Percentiles rank a stretch among this genome's conserved stretches.
Conservation (phyloP, 64 coral and sea anemone species). For the Porites lutea region DNA sequence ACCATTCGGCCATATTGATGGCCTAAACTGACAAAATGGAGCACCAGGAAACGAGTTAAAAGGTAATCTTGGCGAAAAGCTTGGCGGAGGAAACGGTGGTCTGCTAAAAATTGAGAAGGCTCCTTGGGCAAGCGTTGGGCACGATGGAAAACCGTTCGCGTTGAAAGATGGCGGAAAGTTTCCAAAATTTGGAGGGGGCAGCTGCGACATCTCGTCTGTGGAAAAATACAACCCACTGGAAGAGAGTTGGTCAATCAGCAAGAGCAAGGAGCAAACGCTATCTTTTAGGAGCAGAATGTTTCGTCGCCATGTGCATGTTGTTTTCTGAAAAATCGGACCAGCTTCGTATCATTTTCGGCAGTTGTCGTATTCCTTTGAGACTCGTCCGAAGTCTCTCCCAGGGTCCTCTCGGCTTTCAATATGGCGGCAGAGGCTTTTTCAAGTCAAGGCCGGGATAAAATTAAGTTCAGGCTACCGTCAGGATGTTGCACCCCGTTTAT, state of each 20-base stretch:
- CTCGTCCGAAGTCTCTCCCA: not conserved
- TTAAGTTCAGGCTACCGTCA: too few species aligned
- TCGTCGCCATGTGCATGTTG: not conserved
- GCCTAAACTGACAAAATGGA: not conserved
- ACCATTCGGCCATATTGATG: not conserved
- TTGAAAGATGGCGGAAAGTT: slow-evolving; percentile 11
- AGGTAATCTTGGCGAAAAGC: slow-evolving; percentile 7
- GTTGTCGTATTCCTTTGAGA: not conserved
- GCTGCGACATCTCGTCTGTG: slow-evolving; percentile 27
- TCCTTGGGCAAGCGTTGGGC: not conserved
- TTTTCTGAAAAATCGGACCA: not conserved
- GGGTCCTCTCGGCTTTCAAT: not conserved
- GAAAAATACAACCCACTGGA: not conserved
- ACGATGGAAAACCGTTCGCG: slow-evolving; percentile 2
- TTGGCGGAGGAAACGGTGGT: not conserved
- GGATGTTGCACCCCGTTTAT: too few species aligned
- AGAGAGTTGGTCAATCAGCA: not conserved
- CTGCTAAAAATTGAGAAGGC: slow-evolving; percentile 13
- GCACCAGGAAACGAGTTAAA: not conserved
- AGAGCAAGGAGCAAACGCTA: not conserved
- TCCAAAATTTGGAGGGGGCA: slow-evolving; percentile 37
- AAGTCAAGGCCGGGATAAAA: too few species aligned
- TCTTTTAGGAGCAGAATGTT: not conserved
- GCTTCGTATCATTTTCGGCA: not conserved
- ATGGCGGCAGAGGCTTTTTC: too few species aligned